Evolutionary conservation across 2,888 invertebrate genomes (phyloP).

Genomic region (Lepidocyrtoides sp.): DNA sequence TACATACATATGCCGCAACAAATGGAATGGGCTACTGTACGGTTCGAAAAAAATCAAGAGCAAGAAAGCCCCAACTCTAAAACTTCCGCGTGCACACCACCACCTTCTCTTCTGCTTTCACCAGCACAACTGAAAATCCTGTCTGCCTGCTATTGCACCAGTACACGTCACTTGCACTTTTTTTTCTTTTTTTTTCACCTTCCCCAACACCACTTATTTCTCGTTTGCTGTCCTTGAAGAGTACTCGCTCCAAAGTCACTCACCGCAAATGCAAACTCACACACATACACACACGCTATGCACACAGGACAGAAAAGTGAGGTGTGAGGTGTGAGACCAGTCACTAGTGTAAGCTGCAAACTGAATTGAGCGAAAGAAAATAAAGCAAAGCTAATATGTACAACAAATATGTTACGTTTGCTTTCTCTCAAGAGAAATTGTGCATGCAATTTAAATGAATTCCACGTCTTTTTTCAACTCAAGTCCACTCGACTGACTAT

Average conservation of each 20-base stretch:
- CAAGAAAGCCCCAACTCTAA: background rate
- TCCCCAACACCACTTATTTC: background rate
- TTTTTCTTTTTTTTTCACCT: background rate
- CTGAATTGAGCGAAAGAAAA: no score
- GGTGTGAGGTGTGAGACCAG: no score
- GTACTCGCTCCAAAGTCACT: constrained; percentile 16
- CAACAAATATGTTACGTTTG: no score
- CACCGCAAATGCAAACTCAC: constrained; percentile 12
- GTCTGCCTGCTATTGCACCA: background rate
- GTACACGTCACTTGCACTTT: constrained; percentile 39
- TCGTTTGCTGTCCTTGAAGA: constrained; percentile 6
- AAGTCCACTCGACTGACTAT: background rate
- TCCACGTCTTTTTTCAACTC: background rate
- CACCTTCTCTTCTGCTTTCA: background rate
- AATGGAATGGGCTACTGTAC: background rate
- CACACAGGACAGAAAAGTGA: background rate
- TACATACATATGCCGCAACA: constrained; percentile 68
- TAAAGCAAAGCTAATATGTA: background rate
- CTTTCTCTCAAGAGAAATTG: background rate
- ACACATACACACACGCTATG: no score
- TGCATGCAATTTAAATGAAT: background rate
- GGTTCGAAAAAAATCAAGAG: background rate
- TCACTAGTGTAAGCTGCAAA: no score
- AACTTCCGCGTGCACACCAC: background rate
- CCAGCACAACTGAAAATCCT: background rate